phyloP scores from a whole-genome alignment of 2,797 vertebrate species.

The Sphaeramia orbicularis region DNA sequence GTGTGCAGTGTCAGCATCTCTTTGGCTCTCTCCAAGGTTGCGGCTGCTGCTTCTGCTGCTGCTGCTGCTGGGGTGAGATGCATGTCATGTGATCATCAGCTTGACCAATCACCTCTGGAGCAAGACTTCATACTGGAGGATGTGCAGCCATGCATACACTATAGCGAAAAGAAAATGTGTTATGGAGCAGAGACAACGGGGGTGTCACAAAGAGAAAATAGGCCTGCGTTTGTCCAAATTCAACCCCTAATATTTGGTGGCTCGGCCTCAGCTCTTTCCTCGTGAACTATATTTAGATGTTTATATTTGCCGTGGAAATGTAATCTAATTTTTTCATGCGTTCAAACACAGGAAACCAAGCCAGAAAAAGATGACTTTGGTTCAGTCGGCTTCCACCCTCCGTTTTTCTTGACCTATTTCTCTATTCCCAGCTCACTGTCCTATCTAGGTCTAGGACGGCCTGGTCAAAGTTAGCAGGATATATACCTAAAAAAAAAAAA shows the following conservation, averaged over 20 bases:
- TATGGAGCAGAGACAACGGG: slow-evolving; percentile 37
- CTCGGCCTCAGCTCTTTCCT: neutral
- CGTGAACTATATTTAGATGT: neutral
- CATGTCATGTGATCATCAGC: slow-evolving; percentile 62
- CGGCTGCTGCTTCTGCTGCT: slow-evolving; percentile 44
- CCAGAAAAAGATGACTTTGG: neutral
- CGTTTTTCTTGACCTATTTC: slow-evolving; percentile 77
- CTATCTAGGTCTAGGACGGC: slow-evolving; percentile 75
- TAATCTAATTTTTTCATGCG: slow-evolving; percentile 1
- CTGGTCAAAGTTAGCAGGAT: slow-evolving; percentile 36
- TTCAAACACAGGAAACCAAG: neutral
- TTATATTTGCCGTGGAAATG: neutral
- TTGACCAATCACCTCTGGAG: slow-evolving; percentile 65
- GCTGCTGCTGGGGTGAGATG: slow-evolving; percentile 54
- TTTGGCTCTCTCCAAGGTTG: slow-evolving; percentile 52
- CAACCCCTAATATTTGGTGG: neutral
- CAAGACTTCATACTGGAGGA: slow-evolving; percentile 47
- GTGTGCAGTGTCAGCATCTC: slow-evolving; percentile 84
- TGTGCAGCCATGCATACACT: slow-evolving; percentile 71
- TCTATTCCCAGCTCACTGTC: slow-evolving; percentile 67
- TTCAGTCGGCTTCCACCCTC: slow-evolving; percentile 54
- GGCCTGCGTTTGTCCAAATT: neutral
- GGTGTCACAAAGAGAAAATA: neutral
- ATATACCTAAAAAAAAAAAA: neutral
- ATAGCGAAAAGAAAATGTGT: slow-evolving; percentile 48